Evolutionary conservation across 2,888 invertebrate genomes (phyloP).

Genomic region (Drosophila barbarae): DNA sequence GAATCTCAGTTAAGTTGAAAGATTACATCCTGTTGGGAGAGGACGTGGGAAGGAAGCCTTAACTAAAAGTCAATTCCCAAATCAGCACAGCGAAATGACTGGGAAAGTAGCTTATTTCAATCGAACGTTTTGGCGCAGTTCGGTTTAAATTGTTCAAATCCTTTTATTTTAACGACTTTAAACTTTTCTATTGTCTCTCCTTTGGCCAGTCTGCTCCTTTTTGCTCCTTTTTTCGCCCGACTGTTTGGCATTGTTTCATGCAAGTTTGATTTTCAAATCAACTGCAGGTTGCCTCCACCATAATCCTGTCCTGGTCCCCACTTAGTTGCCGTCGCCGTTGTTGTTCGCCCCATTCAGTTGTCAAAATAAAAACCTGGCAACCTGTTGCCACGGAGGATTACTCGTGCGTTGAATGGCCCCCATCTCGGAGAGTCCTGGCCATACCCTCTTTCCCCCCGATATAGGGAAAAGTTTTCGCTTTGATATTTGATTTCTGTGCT

Average conservation of each 20-base stretch:
- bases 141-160: slow-evolving; percentile 69
- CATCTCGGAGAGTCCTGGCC: slow-evolving; percentile 7
- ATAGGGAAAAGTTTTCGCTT: slow-evolving; percentile 49
- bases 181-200: slow-evolving; percentile 11
- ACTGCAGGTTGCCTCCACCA: slow-evolving; percentile 49
- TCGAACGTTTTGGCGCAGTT: slow-evolving; percentile 53
- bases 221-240: slow-evolving; percentile 41
- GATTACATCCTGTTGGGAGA: slow-evolving; percentile 60
- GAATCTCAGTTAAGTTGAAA: slow-evolving; percentile 67
- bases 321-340: slow-evolving; percentile 25
- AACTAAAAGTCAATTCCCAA: slow-evolving; percentile 70
- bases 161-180: slow-evolving; percentile 61
- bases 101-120: slow-evolving; percentile 70
- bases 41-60: slow-evolving; percentile 28
- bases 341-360: slow-evolving; percentile 43
- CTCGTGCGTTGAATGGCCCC: slow-evolving; percentile 45
- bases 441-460: slow-evolving; percentile 1
- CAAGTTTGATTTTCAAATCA: slow-evolving; percentile 70
- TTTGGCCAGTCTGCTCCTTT: slow-evolving; percentile 1
- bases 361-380: slow-evolving; percentile 65
- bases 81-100: slow-evolving; percentile 46
- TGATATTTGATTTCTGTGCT: slow-evolving; percentile 68
- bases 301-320: slow-evolving; percentile 35
- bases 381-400: slow-evolving; percentile 69
- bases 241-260: slow-evolving; percentile 65